Conservation (phyloP, 2,113 vertebrate genomes). For the Cettia cetti region DNA sequence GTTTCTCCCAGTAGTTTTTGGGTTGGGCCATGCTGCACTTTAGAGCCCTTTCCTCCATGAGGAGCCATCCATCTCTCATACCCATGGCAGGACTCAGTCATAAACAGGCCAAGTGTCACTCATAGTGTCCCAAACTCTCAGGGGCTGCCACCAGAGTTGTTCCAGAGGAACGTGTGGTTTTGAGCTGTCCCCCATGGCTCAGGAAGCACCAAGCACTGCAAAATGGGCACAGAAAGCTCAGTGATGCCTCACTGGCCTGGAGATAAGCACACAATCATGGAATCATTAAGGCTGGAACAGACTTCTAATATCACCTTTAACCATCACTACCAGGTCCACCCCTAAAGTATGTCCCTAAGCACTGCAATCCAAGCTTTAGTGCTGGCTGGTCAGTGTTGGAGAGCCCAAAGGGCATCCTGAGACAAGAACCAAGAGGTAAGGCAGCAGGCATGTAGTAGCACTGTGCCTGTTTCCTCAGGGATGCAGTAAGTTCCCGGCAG, state of each 20-base stretch:
- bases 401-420: neutral
- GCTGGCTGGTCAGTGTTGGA: neutral
- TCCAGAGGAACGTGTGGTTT: neutral
- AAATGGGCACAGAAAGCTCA: neutral
- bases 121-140: neutral
- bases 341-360: neutral
- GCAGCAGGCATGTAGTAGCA: accelerated
- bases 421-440: neutral
- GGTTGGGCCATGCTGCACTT: neutral
- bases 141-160: neutral
- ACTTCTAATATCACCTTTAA: neutral
- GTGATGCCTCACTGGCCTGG: neutral
- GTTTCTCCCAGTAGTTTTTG: neutral
- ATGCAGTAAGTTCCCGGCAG: neutral
- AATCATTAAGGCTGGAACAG: neutral
- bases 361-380: neutral
- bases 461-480: neutral
- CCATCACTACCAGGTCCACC: neutral
- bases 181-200: neutral
- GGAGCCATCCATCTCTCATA: neutral
- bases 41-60: neutral
- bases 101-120: neutral
- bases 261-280: neutral
- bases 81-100: neutral
- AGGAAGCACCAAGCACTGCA: neutral